Evolutionary conservation across 2,888 invertebrate genomes (phyloP), one percentile per base, ranked within the genome.

Genomic region (Chrysina gloriosa): DNA sequence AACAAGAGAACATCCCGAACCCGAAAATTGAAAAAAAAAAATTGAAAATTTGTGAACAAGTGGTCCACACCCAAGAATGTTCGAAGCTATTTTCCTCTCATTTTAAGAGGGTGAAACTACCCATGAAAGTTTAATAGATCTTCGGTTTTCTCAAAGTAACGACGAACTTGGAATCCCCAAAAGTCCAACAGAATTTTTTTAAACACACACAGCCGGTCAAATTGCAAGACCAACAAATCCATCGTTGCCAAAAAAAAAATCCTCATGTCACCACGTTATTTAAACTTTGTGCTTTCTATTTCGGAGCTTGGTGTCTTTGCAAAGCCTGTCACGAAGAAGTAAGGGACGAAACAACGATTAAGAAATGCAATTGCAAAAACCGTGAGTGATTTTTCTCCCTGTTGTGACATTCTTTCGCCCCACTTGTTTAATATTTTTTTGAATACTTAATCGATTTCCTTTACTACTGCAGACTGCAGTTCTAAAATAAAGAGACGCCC

Each of bases 301-400:
- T 68, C 87, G 98, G 99, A 84, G 99, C 98, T 74, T 98, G 98
- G 94, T 98, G 94, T 86, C 99, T 97, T 87, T 99, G 99, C 87
- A 98, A 98, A 85, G 95, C 96, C 75, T 99, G 99, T 84, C 99
- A 99, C 85, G 97, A 97, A 78, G 97, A 98, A 82, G 96, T 98
- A 82, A 95, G 94, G 84, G 99, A 99, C 85, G 97, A 98, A 85
- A 96, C 98, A 65, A 89, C 98, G 76, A 99, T 99, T 85, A 99
- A 99, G 89, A 99, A 99, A 85, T 99, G 99, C 92, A 97, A 98
- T 88, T 99, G 99, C 90, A 97, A 98, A 93, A 98, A 98, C 90
- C 96, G 99, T 99, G 93, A 97, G 98, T 96, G 86, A 77, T 67
- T 48, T 45, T 27, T 45, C 29, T 66, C 48, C 50, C 67, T 39